phyloP scores from a whole-genome alignment of 1,140 invertebrate genomes.

The Tribolium madens region DNA sequence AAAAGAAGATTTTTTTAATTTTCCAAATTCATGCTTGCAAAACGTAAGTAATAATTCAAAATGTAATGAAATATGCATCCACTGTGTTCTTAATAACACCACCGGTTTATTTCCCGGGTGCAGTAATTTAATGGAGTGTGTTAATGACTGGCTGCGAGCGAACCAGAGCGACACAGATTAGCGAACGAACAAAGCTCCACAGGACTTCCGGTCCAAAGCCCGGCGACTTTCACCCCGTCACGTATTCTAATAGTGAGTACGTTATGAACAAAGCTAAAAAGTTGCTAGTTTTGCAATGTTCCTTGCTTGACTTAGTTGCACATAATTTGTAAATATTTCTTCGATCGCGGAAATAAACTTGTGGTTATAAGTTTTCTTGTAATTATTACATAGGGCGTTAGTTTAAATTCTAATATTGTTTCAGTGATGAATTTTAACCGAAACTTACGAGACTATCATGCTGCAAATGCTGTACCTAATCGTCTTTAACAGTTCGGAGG shows the following conservation, averaged over 20 bases:
- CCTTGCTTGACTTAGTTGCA: slow-evolving; percentile 1
- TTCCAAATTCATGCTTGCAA: slow-evolving; percentile 19
- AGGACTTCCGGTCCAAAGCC: slow-evolving; percentile 51
- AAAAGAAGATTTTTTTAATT: slow-evolving; percentile 49
- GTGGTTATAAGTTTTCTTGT: neutral
- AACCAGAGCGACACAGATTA: slow-evolving; percentile 51
- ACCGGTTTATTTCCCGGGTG: slow-evolving; percentile 54
- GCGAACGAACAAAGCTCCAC: slow-evolving; percentile 52
- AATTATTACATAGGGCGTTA: neutral
- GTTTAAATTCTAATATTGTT: slow-evolving; percentile 28
- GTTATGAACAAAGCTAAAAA: slow-evolving; percentile 5
- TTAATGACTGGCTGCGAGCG: slow-evolving; percentile 54
- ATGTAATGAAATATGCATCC: slow-evolving; percentile 35
- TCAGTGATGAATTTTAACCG: slow-evolving; percentile 32
- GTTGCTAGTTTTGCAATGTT: too few relatives aligned
- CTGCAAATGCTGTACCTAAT: slow-evolving; percentile 42
- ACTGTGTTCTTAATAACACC: slow-evolving; percentile 46
- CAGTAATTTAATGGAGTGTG: slow-evolving; percentile 59
- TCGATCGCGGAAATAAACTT: too few relatives aligned
- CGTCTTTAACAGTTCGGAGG: slow-evolving; percentile 47
- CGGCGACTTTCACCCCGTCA: slow-evolving; percentile 21
- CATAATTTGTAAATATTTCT: neutral
- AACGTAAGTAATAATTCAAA: slow-evolving; percentile 2
- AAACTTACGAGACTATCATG: slow-evolving; percentile 38
- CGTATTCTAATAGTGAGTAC: slow-evolving; percentile 29